These are phyloP conservation scores for Pyxicephalus adspersus DNA, from an alignment of 2,113 vertebrate genomes.

Conservation along the genomic window DNA sequence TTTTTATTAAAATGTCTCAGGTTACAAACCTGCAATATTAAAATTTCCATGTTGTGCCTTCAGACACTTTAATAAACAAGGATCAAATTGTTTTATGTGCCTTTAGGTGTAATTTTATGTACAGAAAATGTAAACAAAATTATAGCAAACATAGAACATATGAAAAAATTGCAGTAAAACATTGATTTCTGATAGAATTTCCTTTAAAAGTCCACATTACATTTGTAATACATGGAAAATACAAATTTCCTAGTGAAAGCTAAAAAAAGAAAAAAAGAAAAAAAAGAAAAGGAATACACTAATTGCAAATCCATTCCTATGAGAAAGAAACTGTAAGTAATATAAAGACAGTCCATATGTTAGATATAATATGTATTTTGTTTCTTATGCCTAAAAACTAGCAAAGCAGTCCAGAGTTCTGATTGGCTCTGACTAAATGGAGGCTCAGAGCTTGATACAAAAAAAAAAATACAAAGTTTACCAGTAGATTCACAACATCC, in stretches of 20 bases:
- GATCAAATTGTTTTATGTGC: too few species aligned
- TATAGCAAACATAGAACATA: too few species aligned
- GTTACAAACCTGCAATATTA: too few species aligned
- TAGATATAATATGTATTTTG: background rate
- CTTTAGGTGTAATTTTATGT: too few species aligned
- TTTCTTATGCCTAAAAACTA: background rate
- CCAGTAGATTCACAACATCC: background rate
- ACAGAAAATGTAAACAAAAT: too few species aligned
- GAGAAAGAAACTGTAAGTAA: background rate
- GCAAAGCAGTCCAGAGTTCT: conserved; percentile 14
- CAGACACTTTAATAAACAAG: too few species aligned
- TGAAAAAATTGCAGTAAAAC: conserved; percentile 12
- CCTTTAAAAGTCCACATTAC: background rate
- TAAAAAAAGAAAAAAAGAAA: background rate
- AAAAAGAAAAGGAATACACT: background rate
- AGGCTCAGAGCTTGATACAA: background rate
- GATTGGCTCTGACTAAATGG: background rate
- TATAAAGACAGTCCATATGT: conserved; percentile 18
- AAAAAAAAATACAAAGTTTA: background rate
- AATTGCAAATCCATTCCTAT: background rate
- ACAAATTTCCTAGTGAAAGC: conserved; percentile 8
- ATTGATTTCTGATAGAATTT: background rate
- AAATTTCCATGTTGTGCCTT: too few species aligned
- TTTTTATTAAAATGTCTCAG: too few species aligned
- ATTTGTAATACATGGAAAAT: background rate